Evolutionary conservation across 2,888 invertebrate species (phyloP), one percentile per base, ranked within the genome.

Genomic region (Sinelater perroti): DNA sequence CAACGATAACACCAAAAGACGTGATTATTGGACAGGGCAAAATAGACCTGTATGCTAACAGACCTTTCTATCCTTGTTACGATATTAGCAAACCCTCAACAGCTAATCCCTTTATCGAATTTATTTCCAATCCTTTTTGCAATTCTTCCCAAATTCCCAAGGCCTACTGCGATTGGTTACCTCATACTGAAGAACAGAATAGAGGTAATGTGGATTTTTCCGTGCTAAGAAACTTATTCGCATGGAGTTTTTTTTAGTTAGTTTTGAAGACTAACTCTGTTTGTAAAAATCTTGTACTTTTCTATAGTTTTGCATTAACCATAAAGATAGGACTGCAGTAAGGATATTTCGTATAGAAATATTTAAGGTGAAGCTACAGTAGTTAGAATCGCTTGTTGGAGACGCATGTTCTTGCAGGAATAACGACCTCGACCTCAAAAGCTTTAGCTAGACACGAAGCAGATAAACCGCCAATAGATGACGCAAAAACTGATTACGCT

Each of bases 381-480:
- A 76, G 75, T 66, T 76, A 75, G 75, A 70, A 72, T 71, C 72
- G 76, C 76, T 77, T 75, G 74, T 77, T 75, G 74, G 77, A 76
- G 72, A 71, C 68, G 78, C 78, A 78, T 78, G 78, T 78, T 75
- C 73, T 79, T 79, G 66, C 79, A 79, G 79, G 78, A 78, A 72
- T 69, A 69, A 68, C 76, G 73, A 76, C 75, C 61, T 69, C 77
- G 71, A 73, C 75, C 60, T 62, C 73, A 71, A 72, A 72, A 70
- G 69, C 70, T 70, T 72, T 75, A 73, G 70, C 64, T 72, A 72
- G 69, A 68, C 71, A 70, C 66, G 76, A 75, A 72, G 64, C 60
- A 55, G 61, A 61, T n/a, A n/a, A n/a, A n/a, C n/a, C n/a, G 58
- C 56, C 45, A 60, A 55, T 54, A 61, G 62, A 60, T 44, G 50